Evolutionary conservation across 2,797 vertebrate genomes (phyloP).

Genomic region (Hydrocynus forskahlii): DNA sequence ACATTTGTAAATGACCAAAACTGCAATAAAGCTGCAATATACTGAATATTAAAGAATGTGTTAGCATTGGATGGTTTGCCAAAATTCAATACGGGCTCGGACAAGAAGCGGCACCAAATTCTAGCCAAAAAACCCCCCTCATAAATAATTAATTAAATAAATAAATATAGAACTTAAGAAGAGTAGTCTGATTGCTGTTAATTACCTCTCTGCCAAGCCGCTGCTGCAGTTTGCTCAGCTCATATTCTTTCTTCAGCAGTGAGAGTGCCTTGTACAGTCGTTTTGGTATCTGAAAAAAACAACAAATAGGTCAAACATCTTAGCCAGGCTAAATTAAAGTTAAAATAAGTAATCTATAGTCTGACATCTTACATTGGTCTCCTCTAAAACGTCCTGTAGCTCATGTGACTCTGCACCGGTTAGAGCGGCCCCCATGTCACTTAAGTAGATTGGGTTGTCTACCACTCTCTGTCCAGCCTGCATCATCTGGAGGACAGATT

Average conservation of each 20-base stretch:
- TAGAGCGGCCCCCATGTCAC: slow-evolving; percentile 96
- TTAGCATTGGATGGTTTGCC: no score
- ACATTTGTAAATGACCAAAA: no score
- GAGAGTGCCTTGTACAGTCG: slow-evolving; percentile 97
- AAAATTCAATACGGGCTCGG: no score
- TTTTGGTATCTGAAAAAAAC: slow-evolving; percentile 87
- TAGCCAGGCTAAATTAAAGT: not conserved
- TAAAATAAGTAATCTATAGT: not conserved
- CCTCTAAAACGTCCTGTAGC: slow-evolving; percentile 94
- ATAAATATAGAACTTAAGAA: no score
- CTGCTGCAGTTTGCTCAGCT: slow-evolving; percentile 97
- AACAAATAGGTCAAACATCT: not conserved
- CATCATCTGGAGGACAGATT: slow-evolving; percentile 99
- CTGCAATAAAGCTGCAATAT: no score
- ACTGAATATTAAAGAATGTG: no score
- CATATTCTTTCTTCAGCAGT: slow-evolving; percentile 95
- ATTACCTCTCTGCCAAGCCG: slow-evolving; percentile 92
- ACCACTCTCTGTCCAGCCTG: slow-evolving; percentile 97
- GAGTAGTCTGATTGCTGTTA: no score
- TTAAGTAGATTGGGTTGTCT: slow-evolving; percentile 97
- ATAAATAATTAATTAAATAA: no score
- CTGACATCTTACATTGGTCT: slow-evolving; percentile 85
- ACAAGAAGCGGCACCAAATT: no score
- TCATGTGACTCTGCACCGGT: slow-evolving; percentile 95
- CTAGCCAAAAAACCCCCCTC: no score